Conservation (phyloP, 64 coral and sea anemone genomes). For the Pocillopora verrucosa region DNA sequence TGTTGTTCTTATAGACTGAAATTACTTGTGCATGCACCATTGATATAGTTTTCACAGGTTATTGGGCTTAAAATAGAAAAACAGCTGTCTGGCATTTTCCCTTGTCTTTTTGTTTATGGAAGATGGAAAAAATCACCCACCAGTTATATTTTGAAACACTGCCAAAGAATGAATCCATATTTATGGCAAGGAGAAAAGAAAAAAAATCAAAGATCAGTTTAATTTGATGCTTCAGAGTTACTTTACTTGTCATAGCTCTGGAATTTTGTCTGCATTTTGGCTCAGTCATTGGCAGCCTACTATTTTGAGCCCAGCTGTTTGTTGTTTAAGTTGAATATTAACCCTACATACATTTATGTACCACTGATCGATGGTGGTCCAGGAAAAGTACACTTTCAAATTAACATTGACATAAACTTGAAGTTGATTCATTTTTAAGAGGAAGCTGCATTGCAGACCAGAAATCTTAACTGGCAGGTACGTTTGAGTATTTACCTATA, state of each 20-base stretch:
- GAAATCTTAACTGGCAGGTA: neutral
- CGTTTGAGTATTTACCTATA: neutral
- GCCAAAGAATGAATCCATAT: no score
- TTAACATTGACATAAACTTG: slow-evolving; percentile 10
- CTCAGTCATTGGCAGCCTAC: neutral
- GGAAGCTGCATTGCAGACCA: neutral
- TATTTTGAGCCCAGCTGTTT: neutral
- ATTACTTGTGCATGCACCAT: neutral
- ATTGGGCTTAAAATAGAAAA: no score
- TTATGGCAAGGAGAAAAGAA: no score
- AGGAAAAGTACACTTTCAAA: neutral
- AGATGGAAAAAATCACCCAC: no score
- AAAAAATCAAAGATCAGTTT: no score
- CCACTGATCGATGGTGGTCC: slow-evolving; percentile 2
- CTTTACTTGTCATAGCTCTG: no score
- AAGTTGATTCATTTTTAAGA: slow-evolving; percentile 13
- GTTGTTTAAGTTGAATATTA: slow-evolving; percentile 28
- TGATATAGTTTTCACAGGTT: neutral
- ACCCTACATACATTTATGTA: no score
- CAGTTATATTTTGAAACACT: no score
- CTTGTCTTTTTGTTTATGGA: no score
- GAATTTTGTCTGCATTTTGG: neutral
- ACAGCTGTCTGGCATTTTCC: no score
- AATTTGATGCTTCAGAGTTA: no score
- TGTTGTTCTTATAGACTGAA: slow-evolving; percentile 8